Evolutionary conservation across 2,888 invertebrate genomes (phyloP), one percentile per base, ranked within the genome.

Genomic region (Caenorhabditis japonica): DNA sequence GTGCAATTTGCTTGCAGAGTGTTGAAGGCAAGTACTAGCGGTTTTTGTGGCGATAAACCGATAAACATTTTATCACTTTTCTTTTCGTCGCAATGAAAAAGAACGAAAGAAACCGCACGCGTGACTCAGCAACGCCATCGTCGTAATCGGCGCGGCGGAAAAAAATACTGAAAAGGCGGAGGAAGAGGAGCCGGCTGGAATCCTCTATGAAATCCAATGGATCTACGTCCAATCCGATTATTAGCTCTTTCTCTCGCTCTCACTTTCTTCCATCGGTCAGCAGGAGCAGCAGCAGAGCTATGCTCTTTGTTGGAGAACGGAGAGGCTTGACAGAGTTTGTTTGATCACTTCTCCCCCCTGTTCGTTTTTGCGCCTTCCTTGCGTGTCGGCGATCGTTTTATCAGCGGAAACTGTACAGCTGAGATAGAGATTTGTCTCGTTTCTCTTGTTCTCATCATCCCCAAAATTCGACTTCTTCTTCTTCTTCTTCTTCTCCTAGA

Each of bases 1-100:
- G 21, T 23, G 30, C 19, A 55, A 55, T 47, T 47, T 58, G 51
- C 51, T 49, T 34, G 25, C 36, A 44, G 25, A 38, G n/a, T 43
- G 38, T 53, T 41, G 53, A 30, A 41, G 41, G 5, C 7, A 30
- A 44, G 43, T 43, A 15, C 17, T 27, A 41, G 34, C 27, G 23
- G 25, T 25, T 41, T 60, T 38, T 34, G 60, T 27, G 39, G 21
- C 55, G 55, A 64, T 64, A 64, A 64, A 64, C 64, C 64, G 64
- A 64, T 56, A 56, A 64, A 64, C 55, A 12, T 62, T 64, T 64
- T 64, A 64, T 64, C 64, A 64, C 64, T 30, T 30, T 30, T 10
- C 56, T 53, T 56, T 33, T 36, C 59, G 41, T 34, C 62, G 62
- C 55, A 43, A 25, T n/a, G n/a, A n/a, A n/a, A n/a, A n/a, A n/a